Evolutionary conservation across 2,888 invertebrate species (phyloP), one percentile per base, ranked within the genome.

Genomic region (Acanthoscelides obtectus): DNA sequence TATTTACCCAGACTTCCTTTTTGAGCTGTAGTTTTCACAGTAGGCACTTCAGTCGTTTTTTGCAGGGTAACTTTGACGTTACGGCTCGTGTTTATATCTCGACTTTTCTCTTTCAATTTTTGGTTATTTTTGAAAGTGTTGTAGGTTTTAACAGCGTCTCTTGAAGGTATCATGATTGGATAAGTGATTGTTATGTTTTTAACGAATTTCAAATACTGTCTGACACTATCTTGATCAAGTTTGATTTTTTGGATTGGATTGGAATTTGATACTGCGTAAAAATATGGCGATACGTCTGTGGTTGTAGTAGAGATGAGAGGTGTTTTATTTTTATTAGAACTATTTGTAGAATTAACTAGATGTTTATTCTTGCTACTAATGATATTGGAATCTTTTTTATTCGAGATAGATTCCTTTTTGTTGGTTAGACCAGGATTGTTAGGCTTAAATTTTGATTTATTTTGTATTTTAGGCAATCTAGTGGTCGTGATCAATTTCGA

Each of bases 121-220:
- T 84, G 85, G 12, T 79, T 76, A 78, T 84, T 84, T 80, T 83
- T 83, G 64, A 79, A 78, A 65, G 80, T 77, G 75, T 80, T 82
- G 67, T 80, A 79, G 73, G 81, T 81, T 79, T 84, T 84, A 1
- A 81, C 70, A 72, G 81, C 80, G 81, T 85, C 84, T 75, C 82
- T 80, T 64, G 84, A 80, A 2, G 89, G 89, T 77, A 89, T 88
- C 80, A 89, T 86, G 75, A 92, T 90, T 2, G 94, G 94, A 84
- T 93, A 94, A 77, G 94, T 92, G 79, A 85, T 85, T 17, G 84
- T 84, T 22, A 84, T 83, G 76, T 85, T 85, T 80, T 85, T 85
- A 65, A 84, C 82, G 75, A 83, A 84, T 78, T 84, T 84, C 73
- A 82, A 81, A 76, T 82, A 83, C 68, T 81, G 81, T 72, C 81